Conservation (phyloP, 2,888 invertebrate species). For the Hemistola chrysoprasaria region DNA sequence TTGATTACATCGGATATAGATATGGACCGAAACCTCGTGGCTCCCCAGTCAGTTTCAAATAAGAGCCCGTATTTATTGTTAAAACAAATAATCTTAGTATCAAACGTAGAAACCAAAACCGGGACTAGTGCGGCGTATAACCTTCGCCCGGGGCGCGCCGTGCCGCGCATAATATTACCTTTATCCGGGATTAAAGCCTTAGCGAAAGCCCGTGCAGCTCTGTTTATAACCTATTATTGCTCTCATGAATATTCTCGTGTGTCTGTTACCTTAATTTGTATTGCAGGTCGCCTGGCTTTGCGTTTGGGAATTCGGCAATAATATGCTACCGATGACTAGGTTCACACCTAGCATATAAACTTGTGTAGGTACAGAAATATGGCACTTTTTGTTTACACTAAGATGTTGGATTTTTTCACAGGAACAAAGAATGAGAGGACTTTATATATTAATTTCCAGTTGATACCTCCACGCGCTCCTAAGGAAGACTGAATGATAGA, state of each 20-base stretch:
- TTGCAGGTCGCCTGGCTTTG: constrained; percentile 10
- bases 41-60: no score
- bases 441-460: neutral
- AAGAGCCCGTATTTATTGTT: no score
- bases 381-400: no score
- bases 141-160: constrained; percentile 33
- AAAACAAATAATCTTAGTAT: constrained; percentile 18
- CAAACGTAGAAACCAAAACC: constrained; percentile 29
- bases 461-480: neutral
- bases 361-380: no score
- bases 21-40: no score
- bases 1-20: no score
- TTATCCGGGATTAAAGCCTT: constrained; percentile 36
- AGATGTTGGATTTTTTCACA: no score
- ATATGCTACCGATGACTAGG: neutral
- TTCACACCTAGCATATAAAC: no score
- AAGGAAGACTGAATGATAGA: no score
- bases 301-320: constrained; percentile 1
- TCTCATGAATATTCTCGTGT: constrained; percentile 40
- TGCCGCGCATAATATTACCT: constrained; percentile 45
- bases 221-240: constrained; percentile 44
- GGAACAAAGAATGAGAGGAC: no score
- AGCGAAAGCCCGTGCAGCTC: constrained; percentile 37
- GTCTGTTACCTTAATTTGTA: constrained; percentile 28
- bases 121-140: constrained; percentile 26